Evolutionary conservation across 2,888 invertebrate species (phyloP), one percentile per base, ranked within the genome.

Genomic region (Ferdinandea cuprea): DNA sequence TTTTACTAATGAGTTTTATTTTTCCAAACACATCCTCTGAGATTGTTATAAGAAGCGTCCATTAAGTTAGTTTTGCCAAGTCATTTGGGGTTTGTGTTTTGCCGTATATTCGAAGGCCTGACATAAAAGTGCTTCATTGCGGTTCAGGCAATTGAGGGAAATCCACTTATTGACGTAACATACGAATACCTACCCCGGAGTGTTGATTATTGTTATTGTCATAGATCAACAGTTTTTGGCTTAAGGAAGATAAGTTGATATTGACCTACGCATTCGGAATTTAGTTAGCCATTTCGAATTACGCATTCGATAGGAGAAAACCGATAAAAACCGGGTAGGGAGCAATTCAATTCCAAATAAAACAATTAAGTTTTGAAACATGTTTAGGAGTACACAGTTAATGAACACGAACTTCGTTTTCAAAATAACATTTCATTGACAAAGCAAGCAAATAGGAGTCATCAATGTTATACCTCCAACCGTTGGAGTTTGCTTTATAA

Each of bases 1-100:
- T 30, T 42, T 54, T 54, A 42, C 44, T 54, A 66, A 54, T 54
- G 66, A 66, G 42, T 66, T 66, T 66, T 54, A 54, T 54, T 66
- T 42, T 32, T 21, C 42, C 28, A n/a, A 42, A 32, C 11, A 50
- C 25, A 50, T 50, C 52, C 32, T 25, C 21, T 28, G 15, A 37
- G 37, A 19, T 37, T 46, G 11, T 42, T 30, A 44, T 28, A n/a
- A 30, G 32, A n/a, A 17, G 15, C 37, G 13, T 63, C 35, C 40
- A 65, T 50, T 61, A 61, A 15, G 40, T 40, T 25, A 25, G 17
- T 46, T 35, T 32, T 5, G 11, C 65, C 13, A 63, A 21, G 25
- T 65, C 35, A 65, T 50, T 28, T 40, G 17, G 37, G 6, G 28
- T 9, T 9, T 52, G 8, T 65, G 13, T 42, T 52, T 28, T 13